These are phyloP conservation scores for Geophilus truncorum DNA, from an alignment of 2,888 invertebrate species.

Conservation along the genomic window DNA sequence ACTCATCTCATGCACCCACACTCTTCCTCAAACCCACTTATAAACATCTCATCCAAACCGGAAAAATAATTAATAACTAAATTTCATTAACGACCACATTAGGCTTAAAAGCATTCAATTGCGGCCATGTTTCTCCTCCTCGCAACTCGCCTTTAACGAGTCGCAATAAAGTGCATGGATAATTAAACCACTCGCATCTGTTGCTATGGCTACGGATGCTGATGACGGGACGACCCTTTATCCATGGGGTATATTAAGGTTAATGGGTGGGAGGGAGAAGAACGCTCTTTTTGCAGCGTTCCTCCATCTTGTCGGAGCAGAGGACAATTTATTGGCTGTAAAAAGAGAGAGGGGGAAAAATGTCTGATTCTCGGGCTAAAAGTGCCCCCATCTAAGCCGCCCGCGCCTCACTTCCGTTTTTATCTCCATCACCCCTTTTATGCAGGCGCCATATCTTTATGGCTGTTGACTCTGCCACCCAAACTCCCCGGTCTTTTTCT, in stretches of 20 bases:
- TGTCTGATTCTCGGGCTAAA: not conserved
- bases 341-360: no score
- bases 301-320: slow-evolving; percentile 15
- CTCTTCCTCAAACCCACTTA: no score
- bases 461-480: slow-evolving; percentile 22
- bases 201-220: not conserved
- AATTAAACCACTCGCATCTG: slow-evolving; percentile 17
- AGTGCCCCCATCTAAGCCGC: not conserved
- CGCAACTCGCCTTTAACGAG: not conserved
- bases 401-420: not conserved
- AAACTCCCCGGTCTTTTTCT: no score
- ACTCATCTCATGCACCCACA: no score
- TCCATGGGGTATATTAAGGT: slow-evolving; percentile 12
- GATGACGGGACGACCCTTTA: not conserved
- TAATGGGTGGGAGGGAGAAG: not conserved
- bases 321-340: slow-evolving; percentile 20
- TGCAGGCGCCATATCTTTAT: slow-evolving; percentile 16
- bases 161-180: slow-evolving; percentile 1
- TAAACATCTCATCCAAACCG: no score
- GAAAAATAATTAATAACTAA: not conserved
- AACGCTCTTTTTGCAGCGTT: no score
- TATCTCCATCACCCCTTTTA: not conserved
- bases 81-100: not conserved
- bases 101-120: slow-evolving; percentile 2
- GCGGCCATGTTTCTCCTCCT: not conserved